Evolutionary conservation across 1,140 invertebrate genomes (phyloP), one percentile per base, ranked within the genome.

Genomic region (Drosophila repleta): DNA sequence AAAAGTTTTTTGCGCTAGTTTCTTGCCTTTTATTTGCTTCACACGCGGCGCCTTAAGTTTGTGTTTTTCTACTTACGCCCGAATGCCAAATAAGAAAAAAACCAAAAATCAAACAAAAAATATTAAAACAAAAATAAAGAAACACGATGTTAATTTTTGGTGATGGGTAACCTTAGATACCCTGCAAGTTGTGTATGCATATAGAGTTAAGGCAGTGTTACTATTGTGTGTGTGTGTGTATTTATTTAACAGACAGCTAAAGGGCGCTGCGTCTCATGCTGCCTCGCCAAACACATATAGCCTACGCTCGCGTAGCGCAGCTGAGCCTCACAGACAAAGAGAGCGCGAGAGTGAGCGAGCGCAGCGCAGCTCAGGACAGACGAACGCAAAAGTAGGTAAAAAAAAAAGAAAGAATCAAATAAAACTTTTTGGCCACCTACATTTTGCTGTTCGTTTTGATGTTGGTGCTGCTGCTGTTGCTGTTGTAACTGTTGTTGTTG

Each of bases 1-100:
- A 57, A 76, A 84, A 84, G 63, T 72, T 72, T 67, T 76, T 72
- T 79, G 80, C 64, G 53, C 80, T 84, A 79, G 80, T 84, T 84
- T 79, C 58, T 75, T 76, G 78, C 64, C 49, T 73, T 81, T 74
- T 82, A 77, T 82, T 60, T 73, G 48, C 56, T 71, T 70, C 65
- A 78, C 77, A 74, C 71, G 71, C 57, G 37, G 56, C 71, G 71
- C 65, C 71, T 62, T 74, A 37, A 56, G 41, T 68, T 61, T 62
- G 11, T 56, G n/a, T 57, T 63, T 75, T 45, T 51, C 45, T 41
- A 57, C 20, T 43, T 49, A 18, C 29, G 56, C n/a, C 24, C 21
- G 24, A 43, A 43, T 32, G 20, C 55, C 52, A 35, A 58, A 66
- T 66, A 65, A 66, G 52, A 56, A 49, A 65, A 41, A 53, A 65